Conservation (phyloP, 2,888 invertebrate species). For the Danaus chrysippus region DNA sequence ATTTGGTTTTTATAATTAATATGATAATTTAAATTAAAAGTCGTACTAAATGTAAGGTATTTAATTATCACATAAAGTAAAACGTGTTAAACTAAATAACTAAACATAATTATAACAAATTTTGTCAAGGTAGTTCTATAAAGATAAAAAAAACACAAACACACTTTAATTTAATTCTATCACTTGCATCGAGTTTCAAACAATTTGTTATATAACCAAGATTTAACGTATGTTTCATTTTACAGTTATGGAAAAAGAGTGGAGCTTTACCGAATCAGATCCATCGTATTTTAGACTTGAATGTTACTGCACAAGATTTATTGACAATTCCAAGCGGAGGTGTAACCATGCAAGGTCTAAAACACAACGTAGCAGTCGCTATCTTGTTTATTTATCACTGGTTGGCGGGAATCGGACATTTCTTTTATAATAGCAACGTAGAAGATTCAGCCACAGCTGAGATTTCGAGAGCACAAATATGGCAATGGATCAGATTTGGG, state of each 20-base stretch:
- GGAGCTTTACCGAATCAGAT: constrained; percentile 75
- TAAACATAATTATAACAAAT: too few species aligned
- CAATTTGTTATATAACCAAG: background rate
- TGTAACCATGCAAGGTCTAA: constrained; percentile 80
- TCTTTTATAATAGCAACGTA: constrained; percentile 80
- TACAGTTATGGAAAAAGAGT: constrained; percentile 73
- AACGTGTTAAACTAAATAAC: too few species aligned
- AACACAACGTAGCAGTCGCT: constrained; percentile 82
- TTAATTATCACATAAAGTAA: too few species aligned
- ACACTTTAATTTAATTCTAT: too few species aligned
- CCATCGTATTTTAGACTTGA: constrained; percentile 51
- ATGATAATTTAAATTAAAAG: too few species aligned
- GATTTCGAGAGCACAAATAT: constrained; percentile 84
- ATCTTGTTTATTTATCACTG: constrained; percentile 84
- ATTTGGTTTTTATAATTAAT: too few species aligned
- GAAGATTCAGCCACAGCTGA: constrained; percentile 88
- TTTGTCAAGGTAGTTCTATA: too few species aligned
- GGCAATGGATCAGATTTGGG: constrained; percentile 81
- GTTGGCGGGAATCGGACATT: constrained; percentile 83
- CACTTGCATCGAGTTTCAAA: too few species aligned
- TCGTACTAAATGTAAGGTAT: too few species aligned
- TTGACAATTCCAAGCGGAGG: constrained; percentile 80
- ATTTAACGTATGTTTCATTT: background rate
- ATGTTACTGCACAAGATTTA: constrained; percentile 70
- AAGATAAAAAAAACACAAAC: too few species aligned